These are phyloP conservation scores for Cryptophagus acutangulus DNA, from an alignment of 2,888 invertebrate species.

Conservation along the genomic window DNA sequence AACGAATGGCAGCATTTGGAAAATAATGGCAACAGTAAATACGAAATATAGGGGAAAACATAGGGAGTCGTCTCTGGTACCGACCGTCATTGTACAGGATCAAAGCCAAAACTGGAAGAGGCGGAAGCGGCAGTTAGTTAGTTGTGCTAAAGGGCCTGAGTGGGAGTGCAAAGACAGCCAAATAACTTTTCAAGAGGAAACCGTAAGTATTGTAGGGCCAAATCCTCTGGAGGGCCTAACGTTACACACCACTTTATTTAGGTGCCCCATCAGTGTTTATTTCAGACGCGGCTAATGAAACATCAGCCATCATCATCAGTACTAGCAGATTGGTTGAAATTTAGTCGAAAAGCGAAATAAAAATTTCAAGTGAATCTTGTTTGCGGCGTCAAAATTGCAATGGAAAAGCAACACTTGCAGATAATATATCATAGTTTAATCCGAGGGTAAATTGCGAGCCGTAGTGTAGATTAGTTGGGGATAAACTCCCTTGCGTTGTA, in stretches of 20 bases:
- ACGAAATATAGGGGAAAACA: neutral
- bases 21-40: neutral
- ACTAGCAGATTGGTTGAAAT: too few relatives aligned
- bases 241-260: too few relatives aligned
- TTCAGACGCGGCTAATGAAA: too few relatives aligned
- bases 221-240: neutral
- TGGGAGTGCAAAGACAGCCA: neutral
- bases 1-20: neutral
- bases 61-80: neutral
- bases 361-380: too few relatives aligned
- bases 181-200: constrained; percentile 1
- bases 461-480: constrained; percentile 10
- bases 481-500: constrained; percentile 7
- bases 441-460: constrained; percentile 8
- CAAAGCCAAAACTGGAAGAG: neutral
- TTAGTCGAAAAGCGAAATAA: too few relatives aligned
- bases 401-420: neutral
- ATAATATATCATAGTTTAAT: constrained; percentile 9
- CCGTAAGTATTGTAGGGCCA: neutral
- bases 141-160: neutral
- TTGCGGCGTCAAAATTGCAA: neutral
- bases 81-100: neutral
- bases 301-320: too few relatives aligned
- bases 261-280: too few relatives aligned
- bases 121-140: constrained; percentile 4